Conservation (phyloP, 2,888 invertebrate genomes). For the Bibio marci region DNA sequence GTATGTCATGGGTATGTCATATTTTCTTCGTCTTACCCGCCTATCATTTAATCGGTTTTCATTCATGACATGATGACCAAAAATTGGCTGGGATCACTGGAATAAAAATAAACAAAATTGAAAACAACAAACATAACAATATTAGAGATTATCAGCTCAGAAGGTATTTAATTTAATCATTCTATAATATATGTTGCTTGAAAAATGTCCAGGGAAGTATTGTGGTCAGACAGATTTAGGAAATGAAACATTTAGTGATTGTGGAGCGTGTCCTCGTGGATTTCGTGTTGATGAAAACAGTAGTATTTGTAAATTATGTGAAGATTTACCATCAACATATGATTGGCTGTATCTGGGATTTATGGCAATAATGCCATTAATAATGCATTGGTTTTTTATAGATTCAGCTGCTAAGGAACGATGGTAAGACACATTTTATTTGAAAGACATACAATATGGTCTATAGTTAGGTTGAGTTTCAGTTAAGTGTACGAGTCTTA, state of each 20-base stretch:
- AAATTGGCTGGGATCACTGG: no score
- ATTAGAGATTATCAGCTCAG: no score
- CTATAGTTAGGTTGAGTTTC: no score
- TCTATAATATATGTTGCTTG: not conserved
- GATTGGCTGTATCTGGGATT: conserved; percentile 91
- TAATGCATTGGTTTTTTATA: conserved; percentile 85
- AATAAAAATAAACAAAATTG: no score
- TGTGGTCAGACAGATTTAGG: conserved; percentile 38
- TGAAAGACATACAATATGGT: no score
- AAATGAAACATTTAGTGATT: conserved; percentile 58
- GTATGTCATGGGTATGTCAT: no score
- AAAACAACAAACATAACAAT: no score
- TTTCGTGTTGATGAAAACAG: conserved; percentile 54
- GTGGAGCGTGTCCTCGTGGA: conserved; percentile 77
- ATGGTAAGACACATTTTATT: conserved; percentile 42
- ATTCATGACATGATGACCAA: no score
- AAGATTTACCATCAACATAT: conserved; percentile 58
- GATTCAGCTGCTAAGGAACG: conserved; percentile 62
- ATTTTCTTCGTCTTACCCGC: no score
- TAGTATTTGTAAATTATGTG: conserved; percentile 54
- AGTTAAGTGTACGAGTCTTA: no score
- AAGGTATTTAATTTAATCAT: no score
- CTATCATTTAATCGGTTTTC: no score
- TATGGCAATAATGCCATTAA: conserved; percentile 74
- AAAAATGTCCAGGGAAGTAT: conserved; percentile 24